Evolutionary conservation across 2,797 vertebrate genomes (phyloP), one percentile per base, ranked within the genome.

Genomic region (Rhabdomys pumilio): DNA sequence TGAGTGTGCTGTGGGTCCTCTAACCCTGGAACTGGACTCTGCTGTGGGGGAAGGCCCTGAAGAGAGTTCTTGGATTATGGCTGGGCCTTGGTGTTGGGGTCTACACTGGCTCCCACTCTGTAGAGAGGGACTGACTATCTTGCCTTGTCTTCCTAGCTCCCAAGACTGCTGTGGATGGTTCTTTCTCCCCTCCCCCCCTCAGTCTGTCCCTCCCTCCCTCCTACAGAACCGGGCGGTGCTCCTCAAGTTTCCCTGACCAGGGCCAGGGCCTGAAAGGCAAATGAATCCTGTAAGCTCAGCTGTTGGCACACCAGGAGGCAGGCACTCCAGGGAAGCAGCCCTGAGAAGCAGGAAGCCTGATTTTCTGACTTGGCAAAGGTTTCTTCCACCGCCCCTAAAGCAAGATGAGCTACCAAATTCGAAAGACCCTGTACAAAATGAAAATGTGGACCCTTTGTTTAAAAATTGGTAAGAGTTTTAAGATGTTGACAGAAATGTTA

Each of bases 171-270:
- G n/a, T 17, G 0, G 6, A 12, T 76, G 11, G 1, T 80, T n/a
- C 55, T 95, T 73, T n/a, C 69, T 97, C 72, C 34, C 19, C 73
- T 96, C 38, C 72, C 34, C 41, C 72, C 41, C 15, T 93, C 29
- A 0, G 47, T 1, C 0, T 0, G 22, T 59, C 59, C 86, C 82
- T 38, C 19, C 2, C 81, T 96, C 86, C n/a, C 65, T 2, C 1
- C 47, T 53, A 69, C 19, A 20, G 82, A 65, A 47, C 41, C 0
- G 24, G 85, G 89, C 77, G 65, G 38, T 44, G 73, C 63, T 96
- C 67, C 95, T 97, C 95, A 84, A 79, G 80, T 97, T 96, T 97
- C 97, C 76, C 75, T 19, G 79, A 77, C 44, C 63, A 63, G 44
- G 61, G 31, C 67, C 95, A 76, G 79, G 76, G 26, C 89, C 91